Evolutionary conservation across 2,888 invertebrate species (phyloP).

Genomic region (Lepidochitona cinerea): DNA sequence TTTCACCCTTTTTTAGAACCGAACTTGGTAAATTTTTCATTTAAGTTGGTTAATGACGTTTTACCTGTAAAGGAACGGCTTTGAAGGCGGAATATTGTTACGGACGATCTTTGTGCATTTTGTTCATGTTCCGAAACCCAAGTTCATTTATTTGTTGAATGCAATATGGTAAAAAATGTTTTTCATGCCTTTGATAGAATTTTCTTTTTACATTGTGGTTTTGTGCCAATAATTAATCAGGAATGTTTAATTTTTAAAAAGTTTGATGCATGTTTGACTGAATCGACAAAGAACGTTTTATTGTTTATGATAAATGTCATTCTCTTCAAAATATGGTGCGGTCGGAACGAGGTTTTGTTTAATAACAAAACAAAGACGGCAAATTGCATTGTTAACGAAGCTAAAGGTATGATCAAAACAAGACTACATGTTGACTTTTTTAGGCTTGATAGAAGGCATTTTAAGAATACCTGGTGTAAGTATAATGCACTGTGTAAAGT

Average conservation of each 20-base stretch:
- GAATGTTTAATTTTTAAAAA: background rate
- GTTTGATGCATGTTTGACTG: background rate
- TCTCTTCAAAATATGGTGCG: background rate
- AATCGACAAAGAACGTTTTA: background rate
- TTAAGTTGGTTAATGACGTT: background rate
- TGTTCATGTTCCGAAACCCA: background rate
- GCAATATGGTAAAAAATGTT: background rate
- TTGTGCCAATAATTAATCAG: background rate
- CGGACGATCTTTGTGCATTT: background rate
- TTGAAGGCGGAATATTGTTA: background rate
- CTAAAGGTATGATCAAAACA: background rate
- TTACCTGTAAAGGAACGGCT: background rate
- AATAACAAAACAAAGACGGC: background rate
- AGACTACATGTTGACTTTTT: background rate
- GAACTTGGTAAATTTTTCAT: background rate
- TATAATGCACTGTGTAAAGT: background rate
- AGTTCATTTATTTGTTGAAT: background rate
- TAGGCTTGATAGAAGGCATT: background rate
- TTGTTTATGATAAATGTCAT: background rate
- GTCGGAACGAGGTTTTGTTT: background rate
- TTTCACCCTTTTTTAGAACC: background rate
- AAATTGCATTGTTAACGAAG: background rate
- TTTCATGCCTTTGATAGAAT: background rate
- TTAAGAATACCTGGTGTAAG: background rate
- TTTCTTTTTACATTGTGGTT: background rate